Evolutionary conservation across 2,113 vertebrate genomes (phyloP).

Genomic region (Gymnogyps californianus): DNA sequence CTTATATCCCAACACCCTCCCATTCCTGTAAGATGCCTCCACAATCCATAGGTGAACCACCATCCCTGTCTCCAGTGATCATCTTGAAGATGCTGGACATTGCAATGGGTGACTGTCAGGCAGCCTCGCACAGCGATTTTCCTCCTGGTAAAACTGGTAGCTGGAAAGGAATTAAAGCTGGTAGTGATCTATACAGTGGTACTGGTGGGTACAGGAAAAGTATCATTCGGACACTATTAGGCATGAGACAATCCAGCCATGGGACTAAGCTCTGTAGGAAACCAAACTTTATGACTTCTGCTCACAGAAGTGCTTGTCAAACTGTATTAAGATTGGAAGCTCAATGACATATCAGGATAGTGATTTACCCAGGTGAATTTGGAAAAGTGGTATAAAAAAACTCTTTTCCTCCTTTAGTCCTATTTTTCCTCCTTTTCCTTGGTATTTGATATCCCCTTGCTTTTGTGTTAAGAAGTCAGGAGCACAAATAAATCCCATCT

Average conservation of each 20-base stretch:
- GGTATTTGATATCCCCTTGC: not conserved
- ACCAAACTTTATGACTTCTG: not conserved
- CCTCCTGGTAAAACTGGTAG: not conserved
- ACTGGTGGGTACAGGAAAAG: not conserved
- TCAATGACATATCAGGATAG: not conserved
- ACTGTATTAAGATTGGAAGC: not conserved
- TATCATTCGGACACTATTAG: not conserved
- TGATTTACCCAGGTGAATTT: not conserved
- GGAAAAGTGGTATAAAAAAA: not conserved
- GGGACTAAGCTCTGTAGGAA: not conserved
- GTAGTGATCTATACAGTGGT: not conserved
- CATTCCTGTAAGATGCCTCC: not conserved
- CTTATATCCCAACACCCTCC: not conserved
- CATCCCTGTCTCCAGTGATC: not conserved
- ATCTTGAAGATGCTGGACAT: not conserved
- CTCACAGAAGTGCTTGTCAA: not conserved
- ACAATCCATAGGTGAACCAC: not conserved
- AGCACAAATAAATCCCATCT: not conserved
- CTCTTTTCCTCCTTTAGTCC: not conserved
- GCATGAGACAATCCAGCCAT: not conserved
- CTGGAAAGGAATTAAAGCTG: not conserved
- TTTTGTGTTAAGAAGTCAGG: not conserved
- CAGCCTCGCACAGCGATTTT: not conserved
- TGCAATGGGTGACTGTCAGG: not conserved
- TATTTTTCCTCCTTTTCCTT: not conserved